Base-by-base conservation (phyloP, 2,888 invertebrate species). In the Nomada ferruginata region DNA sequence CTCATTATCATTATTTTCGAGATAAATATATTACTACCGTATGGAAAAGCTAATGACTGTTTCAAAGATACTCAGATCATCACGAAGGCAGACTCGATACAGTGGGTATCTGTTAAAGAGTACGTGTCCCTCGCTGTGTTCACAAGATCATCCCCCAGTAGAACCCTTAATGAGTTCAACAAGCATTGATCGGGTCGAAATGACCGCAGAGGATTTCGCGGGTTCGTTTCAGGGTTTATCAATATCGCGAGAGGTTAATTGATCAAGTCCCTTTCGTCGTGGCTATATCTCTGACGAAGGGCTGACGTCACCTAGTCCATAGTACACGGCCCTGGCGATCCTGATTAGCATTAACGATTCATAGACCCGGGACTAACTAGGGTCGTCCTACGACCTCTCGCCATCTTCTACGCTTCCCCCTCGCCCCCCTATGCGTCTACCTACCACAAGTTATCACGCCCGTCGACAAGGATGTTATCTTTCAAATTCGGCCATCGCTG, bases 321-420 rank as follows among this genome's bases (percentile, higher is more conserved):
- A 79, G 87, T 85, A 89, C 78, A 77, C 82, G 73, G 86, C 70
- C 88, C 88, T 88, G 89, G 90, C 90, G 87, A 90, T 89, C 84
- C 89, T 91, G 91, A 91, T 91, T 91, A 91, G 91, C 91, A 91
- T 91, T 91, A 91, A 91, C 90, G 90, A 91, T 91, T 91, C 91
- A 91, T 91, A 90, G 89, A 90, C 85, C 87, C 84, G 85, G 79
- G 86, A 88, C 86, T 89, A 90, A 91, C 89, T 88, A 90, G 90
- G 89, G 91, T 89, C 88, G 87, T 87, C 85, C 87, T 88, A 83
- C 89, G 83, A 89, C 85, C 89, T 88, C 81, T 84, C 83, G 84
- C 82, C 85, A 81, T 89, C 89, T 88, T 88, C 88, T 76, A 82
- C 74, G 66, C 71, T 79, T 86, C 82, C 83, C 83, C 86, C 85